These are phyloP conservation scores for Zele albiditarsus DNA, from an alignment of 2,888 invertebrate species.

Conservation along the genomic window DNA sequence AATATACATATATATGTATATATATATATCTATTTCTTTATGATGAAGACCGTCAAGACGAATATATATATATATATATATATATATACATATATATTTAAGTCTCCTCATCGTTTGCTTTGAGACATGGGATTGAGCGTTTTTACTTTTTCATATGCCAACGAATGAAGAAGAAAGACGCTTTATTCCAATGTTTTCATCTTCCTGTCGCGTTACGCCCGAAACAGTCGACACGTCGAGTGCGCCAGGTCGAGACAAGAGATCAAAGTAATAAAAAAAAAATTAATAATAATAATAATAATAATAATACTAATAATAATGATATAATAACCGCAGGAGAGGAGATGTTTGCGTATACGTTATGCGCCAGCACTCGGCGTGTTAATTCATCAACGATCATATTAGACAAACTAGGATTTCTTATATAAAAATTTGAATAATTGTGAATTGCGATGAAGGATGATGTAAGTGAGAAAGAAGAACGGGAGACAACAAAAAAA, in stretches of 20 bases:
- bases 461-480: constrained; percentile 38
- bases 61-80: background rate
- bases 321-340: constrained; percentile 4
- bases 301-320: constrained; percentile 11
- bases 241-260: constrained; percentile 15
- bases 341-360: background rate
- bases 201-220: constrained; percentile 31
- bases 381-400: constrained; percentile 38
- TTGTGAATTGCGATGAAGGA: constrained; percentile 27
- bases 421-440: constrained; percentile 39
- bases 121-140: background rate
- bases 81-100: background rate
- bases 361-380: constrained; percentile 28
- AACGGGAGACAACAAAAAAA: background rate
- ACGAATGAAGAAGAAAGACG: constrained; percentile 5
- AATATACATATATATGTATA: background rate
- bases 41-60: background rate
- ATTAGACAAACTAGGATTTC: constrained; percentile 31
- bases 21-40: too few species aligned
- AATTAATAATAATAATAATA: constrained; percentile 4
- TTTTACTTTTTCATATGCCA: constrained; percentile 28
- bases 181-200: constrained; percentile 19
- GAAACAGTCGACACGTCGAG: constrained; percentile 40
- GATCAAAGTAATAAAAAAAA: constrained; percentile 5
- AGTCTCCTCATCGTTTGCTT: constrained; percentile 5